Evolutionary conservation across 2,888 invertebrate species (phyloP).

Genomic region (Resseliella maxima): DNA sequence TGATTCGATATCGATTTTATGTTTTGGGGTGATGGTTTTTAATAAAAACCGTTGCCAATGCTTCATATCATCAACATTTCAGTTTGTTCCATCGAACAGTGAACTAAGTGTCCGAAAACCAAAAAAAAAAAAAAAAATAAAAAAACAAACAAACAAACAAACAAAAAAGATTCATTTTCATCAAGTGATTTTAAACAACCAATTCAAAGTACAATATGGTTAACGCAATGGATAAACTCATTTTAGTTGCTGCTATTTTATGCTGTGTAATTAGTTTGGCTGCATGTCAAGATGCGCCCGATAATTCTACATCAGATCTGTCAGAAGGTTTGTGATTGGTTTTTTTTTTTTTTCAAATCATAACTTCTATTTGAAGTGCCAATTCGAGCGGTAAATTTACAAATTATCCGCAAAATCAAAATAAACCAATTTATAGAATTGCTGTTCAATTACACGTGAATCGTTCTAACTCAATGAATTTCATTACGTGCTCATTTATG

Average conservation of each 20-base stretch:
- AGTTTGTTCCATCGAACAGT: not conserved
- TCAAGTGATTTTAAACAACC: too few species aligned
- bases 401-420: not conserved
- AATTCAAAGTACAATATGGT: too few species aligned
- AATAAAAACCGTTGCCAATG: slow-evolving; percentile 18
- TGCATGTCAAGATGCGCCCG: not conserved
- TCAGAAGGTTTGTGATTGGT: slow-evolving; percentile 49
- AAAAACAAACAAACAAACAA: not conserved
- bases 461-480: not conserved
- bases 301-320: slow-evolving; percentile 8
- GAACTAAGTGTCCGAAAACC: not conserved
- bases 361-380: not conserved
- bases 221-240: slow-evolving; percentile 8
- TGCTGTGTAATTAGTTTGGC: slow-evolving; percentile 39
- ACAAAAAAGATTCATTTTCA: too few species aligned
- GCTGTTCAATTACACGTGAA: not conserved
- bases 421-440: not conserved
- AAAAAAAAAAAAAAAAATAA: not conserved
- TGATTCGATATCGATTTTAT: not conserved
- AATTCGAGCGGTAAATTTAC: slow-evolving; percentile 4
- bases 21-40: not conserved
- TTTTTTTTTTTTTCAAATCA: too few species aligned
- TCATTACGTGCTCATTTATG: slow-evolving; percentile 9
- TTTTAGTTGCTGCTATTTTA: slow-evolving; percentile 5
- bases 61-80: not conserved